Evolutionary conservation across 1,140 invertebrate species (phyloP), one percentile per base, ranked within the genome.

Genomic region (Zaprionus inermis): DNA sequence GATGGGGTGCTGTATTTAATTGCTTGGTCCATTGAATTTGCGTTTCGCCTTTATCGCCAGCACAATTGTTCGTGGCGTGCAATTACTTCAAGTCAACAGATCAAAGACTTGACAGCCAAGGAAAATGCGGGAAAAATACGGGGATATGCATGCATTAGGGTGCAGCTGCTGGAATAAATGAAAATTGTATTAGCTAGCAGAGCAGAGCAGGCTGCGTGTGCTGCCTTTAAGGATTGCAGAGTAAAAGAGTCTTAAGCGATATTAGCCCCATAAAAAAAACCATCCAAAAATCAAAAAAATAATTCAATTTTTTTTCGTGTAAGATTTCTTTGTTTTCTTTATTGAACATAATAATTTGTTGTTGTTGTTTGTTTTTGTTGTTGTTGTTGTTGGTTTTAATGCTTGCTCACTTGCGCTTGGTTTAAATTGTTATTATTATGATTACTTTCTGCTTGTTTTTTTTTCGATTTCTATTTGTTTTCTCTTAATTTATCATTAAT

Each of bases 301-400:
- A 49, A 12, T 22, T 11, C 5, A 22, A 0, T 30, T 41, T 11
- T 34, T 61, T 67, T 71, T 79, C 65, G 75, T 84, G 71, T 88
- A 78, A 89, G 85, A 89, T 90, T 89, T 89, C 78, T 58, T 74
- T 85, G 80, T 83, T 83, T 88, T 89, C 70, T 88, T 89, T 89
- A 88, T 89, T 89, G 83, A 88, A 88, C 83, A 88, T 88, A 88
- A 88, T 88, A 88, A 89, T 80, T 88, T 86, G 71, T 78, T 77
- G 76, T 81, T 75, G 64, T 81, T 78, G 52, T 49, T 49, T 20
- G 18, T 49, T 20, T 20, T 49, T 49, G 10, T 56, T 74, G 30
- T 66, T 81, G 78, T 81, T 72, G 72, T 63, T 76, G 63, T 81
- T 79, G 55, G 36, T 83, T 88, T 88, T 89, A 80, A 88, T 89